Evolutionary conservation across 2,888 invertebrate genomes (phyloP).

Genomic region (Lithosia quadra): DNA sequence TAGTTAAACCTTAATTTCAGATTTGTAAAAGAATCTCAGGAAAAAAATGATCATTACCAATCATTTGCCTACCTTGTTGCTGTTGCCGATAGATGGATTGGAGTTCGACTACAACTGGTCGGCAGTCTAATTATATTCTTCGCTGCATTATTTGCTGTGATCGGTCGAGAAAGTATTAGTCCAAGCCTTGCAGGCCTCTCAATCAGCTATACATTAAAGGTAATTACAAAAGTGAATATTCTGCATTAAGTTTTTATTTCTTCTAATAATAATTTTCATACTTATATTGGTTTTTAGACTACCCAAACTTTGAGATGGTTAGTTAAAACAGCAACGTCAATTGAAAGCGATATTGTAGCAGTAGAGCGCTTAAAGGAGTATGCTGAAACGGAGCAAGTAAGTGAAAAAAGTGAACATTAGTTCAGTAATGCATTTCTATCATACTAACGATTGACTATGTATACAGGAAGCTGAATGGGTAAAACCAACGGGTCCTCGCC

Average conservation of each 20-base stretch:
- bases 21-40: constrained; percentile 96
- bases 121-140: constrained; percentile 98
- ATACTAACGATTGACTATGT: not conserved
- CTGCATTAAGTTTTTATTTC: not conserved
- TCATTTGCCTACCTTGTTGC: constrained; percentile 97
- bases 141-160: constrained; percentile 96
- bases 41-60: constrained; percentile 96
- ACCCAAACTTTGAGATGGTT: constrained; percentile 98
- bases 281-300: constrained; percentile 85
- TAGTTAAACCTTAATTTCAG: constrained; percentile 66
- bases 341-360: constrained; percentile 98
- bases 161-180: constrained; percentile 90
- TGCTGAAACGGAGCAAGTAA: constrained; percentile 92
- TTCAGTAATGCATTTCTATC: no score
- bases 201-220: constrained; percentile 95
- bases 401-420: no score
- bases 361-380: constrained; percentile 99
- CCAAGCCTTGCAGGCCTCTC: constrained; percentile 96
- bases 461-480: constrained; percentile 16
- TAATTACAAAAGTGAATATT: constrained; percentile 68
- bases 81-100: constrained; percentile 98
- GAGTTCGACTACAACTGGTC: constrained; percentile 97
- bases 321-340: constrained; percentile 97
- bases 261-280: not conserved
- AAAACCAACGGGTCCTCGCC: not conserved